These are phyloP conservation scores for Paguma larvata DNA, from an alignment of 2,797 vertebrate species.

Conservation along the genomic window DNA sequence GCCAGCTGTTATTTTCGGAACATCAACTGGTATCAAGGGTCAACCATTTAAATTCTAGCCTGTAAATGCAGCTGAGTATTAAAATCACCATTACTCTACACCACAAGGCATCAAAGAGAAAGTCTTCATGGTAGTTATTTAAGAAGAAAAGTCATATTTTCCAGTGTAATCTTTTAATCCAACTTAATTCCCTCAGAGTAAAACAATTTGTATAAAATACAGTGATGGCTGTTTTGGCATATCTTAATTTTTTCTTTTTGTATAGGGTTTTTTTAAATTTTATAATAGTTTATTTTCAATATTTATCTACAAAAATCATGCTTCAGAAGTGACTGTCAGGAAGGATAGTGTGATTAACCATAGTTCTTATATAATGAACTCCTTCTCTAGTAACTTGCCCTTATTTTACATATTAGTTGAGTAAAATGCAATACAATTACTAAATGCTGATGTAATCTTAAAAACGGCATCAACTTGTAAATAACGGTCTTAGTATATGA, in stretches of 20 bases:
- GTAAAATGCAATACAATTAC: background rate
- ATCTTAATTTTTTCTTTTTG: no score
- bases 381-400: background rate
- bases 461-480: background rate
- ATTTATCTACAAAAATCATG: background rate
- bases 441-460: background rate
- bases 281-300: no score
- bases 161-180: background rate
- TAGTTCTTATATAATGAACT: background rate
- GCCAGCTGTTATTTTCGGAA: background rate
- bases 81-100: background rate
- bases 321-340: background rate
- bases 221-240: background rate
- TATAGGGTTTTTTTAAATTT: no score
- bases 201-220: background rate
- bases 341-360: background rate
- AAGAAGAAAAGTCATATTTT: background rate
- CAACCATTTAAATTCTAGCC: background rate
- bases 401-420: background rate
- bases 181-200: background rate
- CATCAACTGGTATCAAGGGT: background rate
- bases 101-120: background rate
- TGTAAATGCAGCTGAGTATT: background rate
- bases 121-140: background rate
- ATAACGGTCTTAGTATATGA: background rate